Conservation (phyloP, 2,888 invertebrate genomes). For the Strigamia maritima region DNA sequence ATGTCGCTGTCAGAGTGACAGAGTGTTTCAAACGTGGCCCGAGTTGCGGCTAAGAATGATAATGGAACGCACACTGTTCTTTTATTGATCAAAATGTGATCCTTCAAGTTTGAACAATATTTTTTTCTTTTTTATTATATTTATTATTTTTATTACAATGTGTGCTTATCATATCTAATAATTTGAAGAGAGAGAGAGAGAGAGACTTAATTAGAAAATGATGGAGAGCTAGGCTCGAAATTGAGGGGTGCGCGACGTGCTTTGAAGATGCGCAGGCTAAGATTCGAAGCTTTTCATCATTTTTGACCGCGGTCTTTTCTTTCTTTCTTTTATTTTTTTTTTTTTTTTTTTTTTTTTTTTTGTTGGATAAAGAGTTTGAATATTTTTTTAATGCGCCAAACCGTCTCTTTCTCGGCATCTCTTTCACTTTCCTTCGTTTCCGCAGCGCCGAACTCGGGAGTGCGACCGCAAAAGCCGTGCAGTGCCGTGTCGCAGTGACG, state of each 20-base stretch:
- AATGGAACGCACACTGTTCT: constrained; percentile 4
- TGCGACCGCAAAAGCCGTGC: constrained; percentile 21
- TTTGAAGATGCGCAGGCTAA: background rate
- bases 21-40: background rate
- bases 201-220: background rate
- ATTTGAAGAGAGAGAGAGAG: background rate
- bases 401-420: too few relatives aligned
- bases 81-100: background rate
- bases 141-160: too few relatives aligned
- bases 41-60: background rate
- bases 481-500: background rate
- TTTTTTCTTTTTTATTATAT: background rate
- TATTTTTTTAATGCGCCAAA: background rate
- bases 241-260: background rate
- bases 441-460: background rate
- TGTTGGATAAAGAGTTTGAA: background rate
- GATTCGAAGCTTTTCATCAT: background rate
- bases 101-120: background rate
- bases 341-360: background rate
- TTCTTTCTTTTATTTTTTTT: too few relatives aligned
- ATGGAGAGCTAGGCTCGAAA: background rate
- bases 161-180: background rate
- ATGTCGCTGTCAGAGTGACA: constrained; percentile 6
- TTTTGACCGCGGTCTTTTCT: background rate
- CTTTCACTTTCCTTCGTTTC: background rate